Evolutionary conservation across 2,888 invertebrate species (phyloP), one percentile per base, ranked within the genome.

Genomic region (Himalopsyche japonica): DNA sequence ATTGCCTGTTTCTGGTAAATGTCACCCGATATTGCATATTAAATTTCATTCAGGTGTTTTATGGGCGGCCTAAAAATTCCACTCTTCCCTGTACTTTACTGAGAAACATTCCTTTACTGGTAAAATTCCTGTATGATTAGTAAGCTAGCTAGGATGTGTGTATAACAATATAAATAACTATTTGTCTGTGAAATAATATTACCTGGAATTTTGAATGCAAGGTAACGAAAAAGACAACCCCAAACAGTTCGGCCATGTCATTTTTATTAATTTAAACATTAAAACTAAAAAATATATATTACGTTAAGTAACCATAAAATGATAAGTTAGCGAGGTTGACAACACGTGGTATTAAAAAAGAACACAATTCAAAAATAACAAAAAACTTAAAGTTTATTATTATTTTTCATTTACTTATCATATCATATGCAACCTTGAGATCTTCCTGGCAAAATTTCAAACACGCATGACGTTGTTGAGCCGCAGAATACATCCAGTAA

Each of bases 51-150:
- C n/a, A 30, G 32, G 48, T 57, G 49, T 32, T 32, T n/a, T n/a
- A 30, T 80, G 32, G 32, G 49, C 20, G 48, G 57, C 48, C 32
- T 80, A 7, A 76, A 30, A 27, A 32, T 10, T 24, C 32, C 18
- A 32, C 18, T 43, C 43, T 47, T 70, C 18, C 81, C n/a, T 81
- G 47, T 57, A 20, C 57, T 20, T 20, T 57, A 57, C 57, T 20
- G 24, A 20, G 20, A 57, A 20, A 20, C 57, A 10, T 20, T 8
- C 8, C 27, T 81, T 81, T 81, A 20, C 10, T 76, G 70, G 81
- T 81, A 27, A 81, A 81, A 81, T 81, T 76, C 81, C 70, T 76
- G 15, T 18, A 24, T 30, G 37, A 37, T 81, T 64, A 81, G 81
- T 81, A 81, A 76, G 18, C 57, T 20, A 57, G 57, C 57, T 7